Evolutionary conservation across 2,113 vertebrate species (phyloP).

Genomic region (Heterochromis multidens): DNA sequence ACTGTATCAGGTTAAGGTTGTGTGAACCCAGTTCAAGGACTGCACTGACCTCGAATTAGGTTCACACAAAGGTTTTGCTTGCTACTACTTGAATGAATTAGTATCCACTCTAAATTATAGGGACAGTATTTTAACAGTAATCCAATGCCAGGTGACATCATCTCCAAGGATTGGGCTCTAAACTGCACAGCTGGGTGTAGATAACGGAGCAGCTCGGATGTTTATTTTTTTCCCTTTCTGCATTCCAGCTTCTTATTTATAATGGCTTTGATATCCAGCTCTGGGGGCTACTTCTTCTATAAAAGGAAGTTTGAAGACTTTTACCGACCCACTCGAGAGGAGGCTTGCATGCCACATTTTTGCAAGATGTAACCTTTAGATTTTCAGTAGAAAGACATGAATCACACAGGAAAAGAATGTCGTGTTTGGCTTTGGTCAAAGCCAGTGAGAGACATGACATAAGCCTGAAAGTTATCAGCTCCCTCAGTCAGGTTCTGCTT

Average conservation of each 20-base stretch:
- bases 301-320: slow-evolving; percentile 69
- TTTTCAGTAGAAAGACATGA: slow-evolving; percentile 45
- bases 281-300: slow-evolving; percentile 70
- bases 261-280: slow-evolving; percentile 63
- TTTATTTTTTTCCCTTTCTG: slow-evolving; percentile 65
- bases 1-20: not conserved
- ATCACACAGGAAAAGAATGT: slow-evolving; percentile 34
- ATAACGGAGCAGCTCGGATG: slow-evolving; percentile 56
- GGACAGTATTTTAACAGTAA: slow-evolving; percentile 36
- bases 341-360: slow-evolving; percentile 53
- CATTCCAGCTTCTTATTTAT: slow-evolving; percentile 72
- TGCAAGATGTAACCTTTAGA: slow-evolving; percentile 56
- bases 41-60: not conserved
- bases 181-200: slow-evolving; percentile 59
- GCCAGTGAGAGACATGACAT: not conserved
- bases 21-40: not conserved
- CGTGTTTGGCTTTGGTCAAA: slow-evolving; percentile 34
- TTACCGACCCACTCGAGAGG: slow-evolving; percentile 19
- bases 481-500: not conserved
- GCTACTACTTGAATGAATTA: slow-evolving; percentile 24
- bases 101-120: not conserved
- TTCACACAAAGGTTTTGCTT: not conserved
- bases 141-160: slow-evolving; percentile 62
- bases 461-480: not conserved
- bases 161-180: slow-evolving; percentile 35